Conservation (phyloP, 2,888 invertebrate genomes). For the Microdon myrmicae region DNA sequence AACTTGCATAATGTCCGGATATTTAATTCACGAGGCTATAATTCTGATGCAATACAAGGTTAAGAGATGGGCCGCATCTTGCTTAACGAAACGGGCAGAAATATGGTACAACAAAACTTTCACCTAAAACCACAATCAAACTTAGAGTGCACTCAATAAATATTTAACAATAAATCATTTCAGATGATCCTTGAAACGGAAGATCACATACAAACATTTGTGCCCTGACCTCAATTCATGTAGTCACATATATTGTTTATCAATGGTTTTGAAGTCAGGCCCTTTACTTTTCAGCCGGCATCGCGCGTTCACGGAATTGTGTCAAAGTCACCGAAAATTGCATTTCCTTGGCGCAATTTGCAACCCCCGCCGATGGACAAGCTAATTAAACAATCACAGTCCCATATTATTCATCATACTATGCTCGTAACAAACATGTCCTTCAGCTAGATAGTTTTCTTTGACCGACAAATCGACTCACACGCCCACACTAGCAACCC, state of each 20-base stretch:
- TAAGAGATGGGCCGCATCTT: too few relatives aligned
- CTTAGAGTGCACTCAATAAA: not conserved
- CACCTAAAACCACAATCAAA: too few relatives aligned
- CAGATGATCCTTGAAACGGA: slow-evolving; percentile 17
- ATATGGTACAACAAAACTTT: too few relatives aligned
- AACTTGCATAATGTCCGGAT: too few relatives aligned
- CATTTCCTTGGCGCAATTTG: slow-evolving; percentile 42
- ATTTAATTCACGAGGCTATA: too few relatives aligned
- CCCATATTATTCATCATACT: slow-evolving; percentile 2
- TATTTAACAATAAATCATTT: not conserved
- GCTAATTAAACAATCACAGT: slow-evolving; percentile 25
- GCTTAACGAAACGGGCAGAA: too few relatives aligned
- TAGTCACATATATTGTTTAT: too few relatives aligned
- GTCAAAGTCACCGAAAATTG: slow-evolving; percentile 47
- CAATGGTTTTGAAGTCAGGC: slow-evolving; percentile 5
- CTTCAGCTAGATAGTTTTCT: slow-evolving; percentile 23
- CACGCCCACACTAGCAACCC: slow-evolving; percentile 36
- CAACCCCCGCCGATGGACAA: slow-evolving; percentile 42
- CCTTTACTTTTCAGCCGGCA: slow-evolving; percentile 1
- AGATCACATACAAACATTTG: too few relatives aligned
- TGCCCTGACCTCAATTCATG: slow-evolving; percentile 18
- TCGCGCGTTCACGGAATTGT: slow-evolving; percentile 4
- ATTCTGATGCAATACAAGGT: too few relatives aligned
- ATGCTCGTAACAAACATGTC: slow-evolving; percentile 19
- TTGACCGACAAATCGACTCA: slow-evolving; percentile 32